Conservation (phyloP, 2,888 invertebrate species). For the Keiferia lycopersicella region DNA sequence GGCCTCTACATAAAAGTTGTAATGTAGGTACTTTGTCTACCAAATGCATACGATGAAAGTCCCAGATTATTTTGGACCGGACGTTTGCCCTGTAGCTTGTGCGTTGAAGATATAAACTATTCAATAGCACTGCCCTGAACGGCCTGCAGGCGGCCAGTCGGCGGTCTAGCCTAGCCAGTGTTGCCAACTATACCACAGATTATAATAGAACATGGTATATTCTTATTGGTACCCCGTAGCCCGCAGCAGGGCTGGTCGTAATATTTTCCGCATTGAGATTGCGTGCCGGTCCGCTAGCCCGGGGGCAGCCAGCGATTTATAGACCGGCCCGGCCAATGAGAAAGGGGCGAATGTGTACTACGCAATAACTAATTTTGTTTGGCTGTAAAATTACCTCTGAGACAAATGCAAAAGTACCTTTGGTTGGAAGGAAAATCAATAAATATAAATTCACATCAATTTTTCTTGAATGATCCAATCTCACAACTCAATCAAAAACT, state of each 20-base stretch:
- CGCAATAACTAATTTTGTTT: slow-evolving; percentile 13
- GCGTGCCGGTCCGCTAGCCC: slow-evolving; percentile 72
- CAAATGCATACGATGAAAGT: background rate
- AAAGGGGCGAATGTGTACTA: slow-evolving; percentile 32
- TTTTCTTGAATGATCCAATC: background rate
- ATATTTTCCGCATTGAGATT: slow-evolving; percentile 79
- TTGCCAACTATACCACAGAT: background rate
- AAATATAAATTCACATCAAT: background rate
- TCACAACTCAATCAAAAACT: background rate
- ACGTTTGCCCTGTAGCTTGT: background rate
- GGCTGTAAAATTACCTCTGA: slow-evolving; percentile 6
- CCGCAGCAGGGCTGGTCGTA: slow-evolving; percentile 41
- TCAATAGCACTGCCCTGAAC: background rate
- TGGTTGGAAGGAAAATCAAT: background rate
- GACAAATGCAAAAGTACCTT: background rate
- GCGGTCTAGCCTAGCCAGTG: slow-evolving; percentile 10
- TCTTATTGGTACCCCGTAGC: slow-evolving; percentile 38
- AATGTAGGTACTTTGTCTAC: background rate
- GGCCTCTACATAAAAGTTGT: background rate
- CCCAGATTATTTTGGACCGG: background rate
- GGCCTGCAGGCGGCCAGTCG: background rate
- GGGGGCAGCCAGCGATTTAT: slow-evolving; percentile 77
- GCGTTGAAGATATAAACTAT: background rate
- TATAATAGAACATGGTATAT: slow-evolving; percentile 1
- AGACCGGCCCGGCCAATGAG: slow-evolving; percentile 61